phyloP scores from a whole-genome alignment of 1,140 invertebrate genomes.

The Asbolus verrucosus region DNA sequence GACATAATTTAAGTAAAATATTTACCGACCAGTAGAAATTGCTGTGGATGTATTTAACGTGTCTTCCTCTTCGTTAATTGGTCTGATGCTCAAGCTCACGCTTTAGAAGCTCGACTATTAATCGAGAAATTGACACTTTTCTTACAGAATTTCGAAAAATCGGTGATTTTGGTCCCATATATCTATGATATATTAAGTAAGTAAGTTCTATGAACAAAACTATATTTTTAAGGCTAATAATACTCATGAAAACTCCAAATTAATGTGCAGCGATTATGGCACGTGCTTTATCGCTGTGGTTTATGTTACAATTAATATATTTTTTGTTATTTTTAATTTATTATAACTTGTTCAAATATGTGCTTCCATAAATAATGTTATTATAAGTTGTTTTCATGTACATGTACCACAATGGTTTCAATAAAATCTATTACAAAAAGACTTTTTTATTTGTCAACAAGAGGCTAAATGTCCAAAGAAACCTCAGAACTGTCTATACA shows the following conservation, averaged over 20 bases:
- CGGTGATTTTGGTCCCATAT: conserved; percentile 91
- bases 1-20: conserved; percentile 58
- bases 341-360: conserved; percentile 24
- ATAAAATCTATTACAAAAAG: conserved; percentile 20
- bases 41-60: conserved; percentile 29
- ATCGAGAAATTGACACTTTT: conserved; percentile 5
- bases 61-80: conserved; percentile 5
- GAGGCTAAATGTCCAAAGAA: too few species aligned
- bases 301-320: neutral
- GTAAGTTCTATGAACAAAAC: conserved; percentile 91
- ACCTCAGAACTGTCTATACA: neutral
- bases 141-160: conserved; percentile 65
- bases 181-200: conserved; percentile 93
- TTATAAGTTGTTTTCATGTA: conserved; percentile 9
- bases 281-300: conserved; percentile 27
- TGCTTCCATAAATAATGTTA: conserved; percentile 12
- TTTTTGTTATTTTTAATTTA: conserved; percentile 25
- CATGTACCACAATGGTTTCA: conserved; percentile 15
- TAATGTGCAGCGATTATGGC: conserved; percentile 4
- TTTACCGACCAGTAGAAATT: conserved; percentile 61
- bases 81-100: conserved; percentile 56
- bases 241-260: conserved; percentile 20
- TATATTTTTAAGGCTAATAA: conserved; percentile 23
- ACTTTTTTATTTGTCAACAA: neutral
- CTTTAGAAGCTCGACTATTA: conserved; percentile 59